phyloP scores from a whole-genome alignment of 2,113 vertebrate species.

The Gadus macrocephalus region DNA sequence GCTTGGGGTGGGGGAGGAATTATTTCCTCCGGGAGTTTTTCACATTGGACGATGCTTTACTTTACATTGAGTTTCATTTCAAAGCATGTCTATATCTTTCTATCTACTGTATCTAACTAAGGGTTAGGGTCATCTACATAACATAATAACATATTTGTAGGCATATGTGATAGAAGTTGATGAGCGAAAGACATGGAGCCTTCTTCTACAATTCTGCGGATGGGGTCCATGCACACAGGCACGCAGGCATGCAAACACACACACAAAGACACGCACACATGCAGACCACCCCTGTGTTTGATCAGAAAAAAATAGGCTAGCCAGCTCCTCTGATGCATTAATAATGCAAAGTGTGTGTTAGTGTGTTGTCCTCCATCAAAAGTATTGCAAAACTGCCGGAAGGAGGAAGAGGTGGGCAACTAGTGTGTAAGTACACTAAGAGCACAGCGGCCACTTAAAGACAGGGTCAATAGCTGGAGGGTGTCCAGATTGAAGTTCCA shows the following conservation, averaged over 20 bases:
- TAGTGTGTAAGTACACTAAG: slow-evolving; percentile 67
- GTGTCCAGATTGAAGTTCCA: slow-evolving; percentile 68
- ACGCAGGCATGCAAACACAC: background rate
- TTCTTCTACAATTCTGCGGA: no score
- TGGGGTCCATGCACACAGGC: background rate
- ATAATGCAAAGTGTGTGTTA: slow-evolving; percentile 62
- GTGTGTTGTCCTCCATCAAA: slow-evolving; percentile 62
- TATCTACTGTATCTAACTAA: no score
- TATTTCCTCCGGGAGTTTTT: no score
- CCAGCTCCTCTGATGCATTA: slow-evolving; percentile 63
- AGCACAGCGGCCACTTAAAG: slow-evolving; percentile 66
- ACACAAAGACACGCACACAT: background rate
- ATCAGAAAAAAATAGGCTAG: slow-evolving; percentile 57
- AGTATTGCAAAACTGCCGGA: slow-evolving; percentile 70
- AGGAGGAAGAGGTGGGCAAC: slow-evolving; percentile 60
- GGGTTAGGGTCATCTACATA: no score
- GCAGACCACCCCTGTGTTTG: slow-evolving; percentile 12
- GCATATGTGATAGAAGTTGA: no score
- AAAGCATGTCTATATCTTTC: no score
- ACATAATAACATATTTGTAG: no score
- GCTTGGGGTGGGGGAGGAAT: no score
- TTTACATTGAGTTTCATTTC: no score
- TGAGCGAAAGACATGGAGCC: no score
- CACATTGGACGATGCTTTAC: no score
- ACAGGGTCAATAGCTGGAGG: slow-evolving; percentile 74